Evolutionary conservation across 2,113 vertebrate species (phyloP).

Genomic region (Orycteropus afer): DNA sequence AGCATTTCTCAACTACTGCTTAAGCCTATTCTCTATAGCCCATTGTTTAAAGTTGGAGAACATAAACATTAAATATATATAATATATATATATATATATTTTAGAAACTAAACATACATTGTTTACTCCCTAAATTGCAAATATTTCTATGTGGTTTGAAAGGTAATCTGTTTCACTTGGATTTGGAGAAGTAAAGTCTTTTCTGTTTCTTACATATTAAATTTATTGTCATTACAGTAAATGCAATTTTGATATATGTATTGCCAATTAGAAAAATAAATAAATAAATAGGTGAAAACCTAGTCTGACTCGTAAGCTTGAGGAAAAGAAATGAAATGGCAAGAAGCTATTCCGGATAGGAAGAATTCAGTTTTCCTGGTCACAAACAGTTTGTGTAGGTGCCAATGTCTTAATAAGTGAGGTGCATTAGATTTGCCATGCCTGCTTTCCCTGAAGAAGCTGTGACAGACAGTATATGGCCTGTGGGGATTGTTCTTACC

Average conservation of each 20-base stretch:
- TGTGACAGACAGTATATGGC: conserved; percentile 64
- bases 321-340: not conserved
- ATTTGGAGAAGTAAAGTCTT: not conserved
- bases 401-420: not conserved
- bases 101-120: not conserved
- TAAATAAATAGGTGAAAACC: not conserved
- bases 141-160: not conserved
- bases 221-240: not conserved
- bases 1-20: not conserved
- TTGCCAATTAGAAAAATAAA: not conserved
- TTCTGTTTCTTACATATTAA: not conserved
- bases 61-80: not conserved
- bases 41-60: not conserved
- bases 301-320: not conserved
- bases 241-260: not conserved
- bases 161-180: not conserved
- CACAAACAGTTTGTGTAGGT: not conserved
- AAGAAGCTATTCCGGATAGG: not conserved
- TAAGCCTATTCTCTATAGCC: not conserved
- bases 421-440: not conserved
- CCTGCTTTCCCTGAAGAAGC: not conserved
- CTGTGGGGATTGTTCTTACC: conserved; percentile 43
- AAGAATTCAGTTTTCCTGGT: not conserved
- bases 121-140: not conserved
- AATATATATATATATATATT: not conserved